Conservation (phyloP, 2,888 invertebrate species). For the Pyrocoelia pectoralis region DNA sequence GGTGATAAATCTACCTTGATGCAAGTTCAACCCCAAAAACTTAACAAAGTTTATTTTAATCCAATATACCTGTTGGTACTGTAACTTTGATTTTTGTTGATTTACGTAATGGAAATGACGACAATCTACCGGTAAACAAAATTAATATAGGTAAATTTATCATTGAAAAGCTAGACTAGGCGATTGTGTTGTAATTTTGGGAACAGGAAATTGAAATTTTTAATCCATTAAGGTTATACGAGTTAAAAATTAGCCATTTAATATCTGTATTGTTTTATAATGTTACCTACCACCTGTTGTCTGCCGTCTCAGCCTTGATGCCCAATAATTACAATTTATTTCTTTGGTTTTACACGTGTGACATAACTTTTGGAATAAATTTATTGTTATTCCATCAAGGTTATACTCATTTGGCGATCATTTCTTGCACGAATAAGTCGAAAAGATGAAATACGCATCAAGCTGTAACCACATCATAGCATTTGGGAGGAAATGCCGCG, state of each 20-base stretch:
- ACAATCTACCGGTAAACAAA: slow-evolving; percentile 2
- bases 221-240: not conserved
- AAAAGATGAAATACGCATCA: no score
- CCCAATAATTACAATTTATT: not conserved
- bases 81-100: slow-evolving; percentile 9
- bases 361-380: not conserved
- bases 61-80: slow-evolving; percentile 2
- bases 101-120: not conserved
- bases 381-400: not conserved
- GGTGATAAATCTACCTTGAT: slow-evolving; percentile 55
- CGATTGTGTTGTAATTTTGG: not conserved
- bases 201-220: slow-evolving; percentile 1
- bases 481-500: no score
- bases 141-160: not conserved
- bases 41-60: slow-evolving; percentile 14
- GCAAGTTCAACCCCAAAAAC: slow-evolving; percentile 24
- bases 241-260: slow-evolving; percentile 1
- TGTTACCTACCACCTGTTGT: slow-evolving; percentile 5
- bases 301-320: slow-evolving; percentile 5
- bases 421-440: not conserved
- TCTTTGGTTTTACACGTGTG: not conserved
- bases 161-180: no score
- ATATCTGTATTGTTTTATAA: slow-evolving; percentile 8
- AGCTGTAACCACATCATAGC: no score
- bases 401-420: not conserved